phyloP scores from a whole-genome alignment of 2,797 vertebrate species.

The Vespertilio murinus region DNA sequence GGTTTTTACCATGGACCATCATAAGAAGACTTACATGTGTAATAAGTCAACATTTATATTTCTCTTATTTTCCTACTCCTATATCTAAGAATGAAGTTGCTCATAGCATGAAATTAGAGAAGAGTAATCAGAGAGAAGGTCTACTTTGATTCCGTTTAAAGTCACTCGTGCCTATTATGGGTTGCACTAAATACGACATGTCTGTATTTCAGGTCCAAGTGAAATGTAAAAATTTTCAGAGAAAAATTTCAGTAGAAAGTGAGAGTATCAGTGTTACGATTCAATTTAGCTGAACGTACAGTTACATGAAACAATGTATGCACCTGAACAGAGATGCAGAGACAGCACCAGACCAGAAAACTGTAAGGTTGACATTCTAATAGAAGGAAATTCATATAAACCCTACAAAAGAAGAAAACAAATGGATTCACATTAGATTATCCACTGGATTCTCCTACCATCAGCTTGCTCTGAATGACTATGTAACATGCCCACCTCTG shows the following conservation, averaged over 20 bases:
- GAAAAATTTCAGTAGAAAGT: conserved; percentile 29
- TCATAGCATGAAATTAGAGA: neutral
- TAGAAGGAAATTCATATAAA: neutral
- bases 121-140: neutral
- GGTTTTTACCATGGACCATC: neutral
- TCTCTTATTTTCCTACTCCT: conserved; percentile 5
- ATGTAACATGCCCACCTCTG: neutral
- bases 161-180: neutral
- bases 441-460: neutral
- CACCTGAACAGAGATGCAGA: neutral
- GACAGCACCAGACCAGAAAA: neutral
- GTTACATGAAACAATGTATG: neutral
- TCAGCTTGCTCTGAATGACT: neutral
- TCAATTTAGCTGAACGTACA: neutral
- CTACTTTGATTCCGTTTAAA: conserved; percentile 6
- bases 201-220: neutral
- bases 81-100: neutral
- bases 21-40: neutral
- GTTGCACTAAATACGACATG: neutral
- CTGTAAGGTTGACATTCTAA: neutral
- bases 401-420: neutral
- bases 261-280: neutral
- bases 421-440: neutral
- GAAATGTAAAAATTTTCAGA: neutral
- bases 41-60: neutral